phyloP scores from a whole-genome alignment of 1,140 invertebrate genomes.

The Cotesia chilonis region DNA sequence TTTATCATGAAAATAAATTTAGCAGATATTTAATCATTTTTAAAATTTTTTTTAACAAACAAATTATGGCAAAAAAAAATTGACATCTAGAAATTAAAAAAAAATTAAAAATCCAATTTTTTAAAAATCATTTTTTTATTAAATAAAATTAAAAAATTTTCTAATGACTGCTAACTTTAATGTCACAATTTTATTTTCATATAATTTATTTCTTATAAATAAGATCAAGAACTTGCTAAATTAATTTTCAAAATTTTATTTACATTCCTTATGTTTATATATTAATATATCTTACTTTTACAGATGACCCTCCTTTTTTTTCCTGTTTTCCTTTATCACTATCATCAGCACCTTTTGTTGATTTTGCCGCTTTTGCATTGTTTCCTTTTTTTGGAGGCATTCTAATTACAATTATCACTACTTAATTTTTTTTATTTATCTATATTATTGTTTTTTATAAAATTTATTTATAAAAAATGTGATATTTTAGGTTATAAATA shows the following conservation, averaged over 20 bases:
- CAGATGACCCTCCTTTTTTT: constrained; percentile 80
- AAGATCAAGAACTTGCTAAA: not conserved
- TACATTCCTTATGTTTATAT: not conserved
- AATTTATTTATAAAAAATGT: no score
- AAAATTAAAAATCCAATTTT: constrained; percentile 4
- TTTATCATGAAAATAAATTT: no score
- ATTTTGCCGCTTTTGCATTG: constrained; percentile 61
- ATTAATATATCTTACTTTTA: constrained; percentile 68
- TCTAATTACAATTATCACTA: constrained; percentile 23
- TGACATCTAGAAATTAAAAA: no score
- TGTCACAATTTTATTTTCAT: not conserved
- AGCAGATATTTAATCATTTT: no score
- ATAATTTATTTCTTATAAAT: not conserved
- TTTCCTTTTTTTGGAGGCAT: constrained; percentile 78
- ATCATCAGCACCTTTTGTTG: constrained; percentile 68
- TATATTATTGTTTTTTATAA: no score
- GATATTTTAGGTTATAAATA: no score
- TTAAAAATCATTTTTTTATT: no score
- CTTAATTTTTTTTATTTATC: no score
- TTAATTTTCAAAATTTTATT: not conserved
- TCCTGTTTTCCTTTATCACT: constrained; percentile 73
- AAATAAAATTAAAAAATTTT: no score
- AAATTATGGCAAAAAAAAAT: not conserved
- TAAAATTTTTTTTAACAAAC: no score
- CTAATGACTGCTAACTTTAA: no score